phyloP scores from a whole-genome alignment of 2,797 vertebrate species.

The Forpus xanthops region DNA sequence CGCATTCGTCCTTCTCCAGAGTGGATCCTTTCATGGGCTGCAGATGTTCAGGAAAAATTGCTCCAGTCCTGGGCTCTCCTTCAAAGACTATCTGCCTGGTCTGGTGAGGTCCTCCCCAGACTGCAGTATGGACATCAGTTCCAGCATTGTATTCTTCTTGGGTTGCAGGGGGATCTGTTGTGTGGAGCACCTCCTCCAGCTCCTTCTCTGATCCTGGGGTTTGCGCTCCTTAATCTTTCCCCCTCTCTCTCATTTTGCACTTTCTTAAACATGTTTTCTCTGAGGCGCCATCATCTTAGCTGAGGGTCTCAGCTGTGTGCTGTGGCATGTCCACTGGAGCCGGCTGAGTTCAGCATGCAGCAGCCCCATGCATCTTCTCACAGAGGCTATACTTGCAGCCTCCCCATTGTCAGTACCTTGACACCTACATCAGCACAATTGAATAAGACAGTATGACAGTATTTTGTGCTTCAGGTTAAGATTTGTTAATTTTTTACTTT shows the following conservation, averaged over 20 bases:
- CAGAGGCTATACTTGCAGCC: background rate
- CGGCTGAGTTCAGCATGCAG: background rate
- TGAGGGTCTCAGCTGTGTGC: background rate
- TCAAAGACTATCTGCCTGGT: background rate
- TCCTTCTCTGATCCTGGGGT: background rate
- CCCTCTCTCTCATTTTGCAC: background rate
- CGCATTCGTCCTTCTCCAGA: background rate
- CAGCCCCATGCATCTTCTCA: background rate
- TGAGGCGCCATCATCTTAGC: background rate
- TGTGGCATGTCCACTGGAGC: fast-evolving
- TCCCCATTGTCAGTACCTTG: background rate
- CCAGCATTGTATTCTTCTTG: background rate
- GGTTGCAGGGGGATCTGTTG: background rate
- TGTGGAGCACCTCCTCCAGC: background rate
- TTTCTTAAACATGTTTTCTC: background rate
- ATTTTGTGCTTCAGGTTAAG: background rate
- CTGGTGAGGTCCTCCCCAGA: background rate
- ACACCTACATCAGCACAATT: background rate
- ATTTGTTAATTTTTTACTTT: background rate
- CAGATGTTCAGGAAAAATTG: background rate
- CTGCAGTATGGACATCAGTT: background rate
- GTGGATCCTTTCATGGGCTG: background rate
- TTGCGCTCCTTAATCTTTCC: background rate
- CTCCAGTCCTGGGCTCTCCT: background rate
- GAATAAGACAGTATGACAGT: background rate